Percentiles rank a stretch among this genome's conserved stretches.
Conservation (phyloP, 2,888 invertebrate species). For the Blomia tropicalis region DNA sequence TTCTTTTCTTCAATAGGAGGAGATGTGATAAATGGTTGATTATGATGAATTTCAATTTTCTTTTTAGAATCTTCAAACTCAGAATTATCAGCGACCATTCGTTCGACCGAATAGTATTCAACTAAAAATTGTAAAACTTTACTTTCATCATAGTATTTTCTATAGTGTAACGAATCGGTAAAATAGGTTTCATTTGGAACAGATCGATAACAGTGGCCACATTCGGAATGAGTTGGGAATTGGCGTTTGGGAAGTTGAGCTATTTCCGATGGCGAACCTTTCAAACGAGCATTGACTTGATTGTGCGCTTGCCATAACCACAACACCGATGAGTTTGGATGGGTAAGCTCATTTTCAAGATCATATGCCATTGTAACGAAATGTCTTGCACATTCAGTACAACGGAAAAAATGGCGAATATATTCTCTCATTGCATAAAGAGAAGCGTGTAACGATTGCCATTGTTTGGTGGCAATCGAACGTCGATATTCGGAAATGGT, state of each 20-base stretch:
- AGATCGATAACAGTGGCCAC: constrained; percentile 45
- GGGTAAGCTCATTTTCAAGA: constrained; percentile 51
- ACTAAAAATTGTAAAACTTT: constrained; percentile 50
- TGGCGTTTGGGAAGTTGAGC: constrained; percentile 71
- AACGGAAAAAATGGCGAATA: constrained; percentile 80
- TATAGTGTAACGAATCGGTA: not conserved
- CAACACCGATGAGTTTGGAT: constrained; percentile 55
- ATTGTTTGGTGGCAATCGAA: constrained; percentile 31
- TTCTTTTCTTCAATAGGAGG: constrained; percentile 24
- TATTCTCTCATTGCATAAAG: constrained; percentile 70
- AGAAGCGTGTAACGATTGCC: constrained; percentile 46
- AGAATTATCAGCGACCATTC: constrained; percentile 26
- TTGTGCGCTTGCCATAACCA: constrained; percentile 33
- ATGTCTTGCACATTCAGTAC: constrained; percentile 71
- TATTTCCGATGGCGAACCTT: constrained; percentile 75
- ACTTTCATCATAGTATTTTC: constrained; percentile 44
- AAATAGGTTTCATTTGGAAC: not conserved
- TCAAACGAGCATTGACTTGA: constrained; percentile 54
- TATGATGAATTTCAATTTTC: not conserved
- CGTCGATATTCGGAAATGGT: constrained; percentile 53
- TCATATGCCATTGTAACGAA: constrained; percentile 66
- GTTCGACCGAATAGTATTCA: constrained; percentile 39
- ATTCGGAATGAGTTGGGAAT: constrained; percentile 55
- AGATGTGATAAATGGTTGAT: constrained; percentile 1
- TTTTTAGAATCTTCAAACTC: constrained; percentile 7